Evolutionary conservation across 2,888 invertebrate genomes (phyloP).

Genomic region (Sepiola atlantica): DNA sequence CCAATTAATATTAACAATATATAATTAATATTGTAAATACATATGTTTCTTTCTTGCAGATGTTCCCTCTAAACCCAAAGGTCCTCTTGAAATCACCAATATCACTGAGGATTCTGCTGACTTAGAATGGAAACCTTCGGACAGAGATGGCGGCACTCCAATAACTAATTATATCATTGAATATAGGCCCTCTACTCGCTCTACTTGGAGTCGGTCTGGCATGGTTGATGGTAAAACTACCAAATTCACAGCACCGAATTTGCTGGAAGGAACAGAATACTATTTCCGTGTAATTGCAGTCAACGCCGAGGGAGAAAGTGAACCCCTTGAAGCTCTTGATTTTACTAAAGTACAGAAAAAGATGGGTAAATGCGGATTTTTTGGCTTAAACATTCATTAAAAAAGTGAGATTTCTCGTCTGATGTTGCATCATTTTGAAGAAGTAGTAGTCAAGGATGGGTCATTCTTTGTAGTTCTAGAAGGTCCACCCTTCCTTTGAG

Average conservation of each 20-base stretch:
- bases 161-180: slow-evolving; percentile 64
- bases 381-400: too few species aligned
- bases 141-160: slow-evolving; percentile 65
- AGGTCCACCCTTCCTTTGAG: too few species aligned
- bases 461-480: too few species aligned
- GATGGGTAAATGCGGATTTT: slow-evolving; percentile 51
- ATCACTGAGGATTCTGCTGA: slow-evolving; percentile 59
- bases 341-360: slow-evolving; percentile 54
- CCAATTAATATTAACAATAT: too few species aligned
- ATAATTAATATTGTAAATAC: too few species aligned
- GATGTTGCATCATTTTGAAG: too few species aligned
- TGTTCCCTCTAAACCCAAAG: slow-evolving; percentile 58
- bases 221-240: slow-evolving; percentile 58
- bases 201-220: slow-evolving; percentile 50
- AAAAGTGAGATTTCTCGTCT: not conserved
- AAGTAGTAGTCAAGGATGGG: too few species aligned
- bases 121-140: slow-evolving; percentile 65
- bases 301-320: slow-evolving; percentile 89
- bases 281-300: slow-evolving; percentile 89
- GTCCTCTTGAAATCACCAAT: slow-evolving; percentile 51
- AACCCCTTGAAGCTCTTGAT: slow-evolving; percentile 77
- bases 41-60: slow-evolving; percentile 52
- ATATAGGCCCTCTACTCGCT: slow-evolving; percentile 79
- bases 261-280: slow-evolving; percentile 87
- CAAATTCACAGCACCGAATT: slow-evolving; percentile 77